Evolutionary conservation across 2,888 invertebrate genomes (phyloP), one percentile per base, ranked within the genome.

Genomic region (Nephrotoma flavescens): DNA sequence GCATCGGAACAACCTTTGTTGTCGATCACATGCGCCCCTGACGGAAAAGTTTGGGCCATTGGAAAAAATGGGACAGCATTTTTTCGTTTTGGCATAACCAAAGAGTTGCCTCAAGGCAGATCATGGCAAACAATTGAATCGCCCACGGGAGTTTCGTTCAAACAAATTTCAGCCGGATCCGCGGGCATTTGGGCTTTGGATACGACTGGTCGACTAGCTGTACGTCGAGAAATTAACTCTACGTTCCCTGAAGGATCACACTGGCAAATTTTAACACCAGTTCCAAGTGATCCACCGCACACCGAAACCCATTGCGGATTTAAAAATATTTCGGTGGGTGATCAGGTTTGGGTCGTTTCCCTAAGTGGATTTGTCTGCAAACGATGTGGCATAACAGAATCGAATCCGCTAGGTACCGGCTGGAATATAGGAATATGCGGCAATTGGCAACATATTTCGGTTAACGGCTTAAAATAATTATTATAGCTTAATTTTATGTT

Each of bases 51-150:
- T 44, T 98, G 98, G 98, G 96, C 96, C 0, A 94, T 97, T 15
- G 97, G 97, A 0, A 94, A 95, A 89, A 97, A 96, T 92, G 98
- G 98, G 52, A 90, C 96, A 88, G 94, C 96, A 3, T 97, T 95
- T 90, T 96, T 95, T 92, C 93, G 98, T 88, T 93, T 95, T 89
- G 97, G 96, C 15, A 94, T 97, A 83, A 94, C 94, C 6, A 91
- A 92, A 88, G 93, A 94, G 42, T 95, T 94, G 90, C 94, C 95
- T 0, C 92, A 93, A 88, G 95, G 96, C 47, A 92, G 93, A 11
- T 94, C 94, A 87, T 97, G 97, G 97, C 95, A 95, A 89, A 93
- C 95, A 88, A 95, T 98, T 87, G 97, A 97, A 90, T 93, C 95
- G 5, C 94, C 95, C 0, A 94, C 95, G 0, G 92, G 93, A 47